Conservation (phyloP, 2,113 vertebrate genomes). For the Drymodes brunneopygia region DNA sequence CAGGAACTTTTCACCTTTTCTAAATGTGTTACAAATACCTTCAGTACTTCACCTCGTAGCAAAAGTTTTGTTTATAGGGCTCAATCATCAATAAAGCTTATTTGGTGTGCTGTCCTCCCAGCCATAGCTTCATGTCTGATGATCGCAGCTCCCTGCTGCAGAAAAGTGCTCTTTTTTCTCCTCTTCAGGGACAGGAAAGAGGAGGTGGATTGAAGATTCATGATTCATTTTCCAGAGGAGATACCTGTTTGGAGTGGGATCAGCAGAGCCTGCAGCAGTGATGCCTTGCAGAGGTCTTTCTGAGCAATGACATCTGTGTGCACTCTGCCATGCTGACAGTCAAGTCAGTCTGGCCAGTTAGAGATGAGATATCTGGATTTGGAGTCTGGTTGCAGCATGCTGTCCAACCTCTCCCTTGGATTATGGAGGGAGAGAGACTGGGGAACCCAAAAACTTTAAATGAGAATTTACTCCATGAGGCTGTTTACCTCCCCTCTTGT, state of each 20-base stretch:
- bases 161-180: background rate
- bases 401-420: background rate
- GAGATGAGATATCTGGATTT: background rate
- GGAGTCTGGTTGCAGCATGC: background rate
- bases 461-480: background rate
- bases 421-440: background rate
- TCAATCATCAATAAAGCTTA: background rate
- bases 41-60: background rate
- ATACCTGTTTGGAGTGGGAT: background rate
- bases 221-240: background rate
- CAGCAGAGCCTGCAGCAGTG: background rate
- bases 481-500: background rate
- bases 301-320: background rate
- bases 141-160: background rate
- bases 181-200: background rate
- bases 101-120: background rate
- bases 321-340: background rate
- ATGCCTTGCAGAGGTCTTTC: background rate
- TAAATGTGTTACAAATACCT: background rate
- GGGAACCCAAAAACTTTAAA: background rate
- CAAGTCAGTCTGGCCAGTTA: background rate
- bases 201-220: background rate
- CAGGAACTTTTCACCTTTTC: background rate
- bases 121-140: fast-evolving
- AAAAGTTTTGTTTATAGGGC: background rate